These are phyloP conservation scores for Mesembrinibis cayennensis DNA, from an alignment of 2,113 vertebrate species.

Conservation along the genomic window DNA sequence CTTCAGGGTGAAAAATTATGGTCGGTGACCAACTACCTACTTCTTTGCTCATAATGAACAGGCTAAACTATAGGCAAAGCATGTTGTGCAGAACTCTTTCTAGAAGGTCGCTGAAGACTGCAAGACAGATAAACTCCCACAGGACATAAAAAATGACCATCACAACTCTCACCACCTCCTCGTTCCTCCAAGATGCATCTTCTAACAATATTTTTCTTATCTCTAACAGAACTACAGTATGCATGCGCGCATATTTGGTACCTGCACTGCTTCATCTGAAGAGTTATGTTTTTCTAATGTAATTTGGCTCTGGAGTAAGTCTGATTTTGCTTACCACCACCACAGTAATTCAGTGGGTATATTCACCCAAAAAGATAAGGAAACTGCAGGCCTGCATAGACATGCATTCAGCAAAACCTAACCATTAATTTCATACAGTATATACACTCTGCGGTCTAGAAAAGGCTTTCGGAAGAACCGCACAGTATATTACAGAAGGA, in stretches of 20 bases:
- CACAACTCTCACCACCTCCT: not conserved
- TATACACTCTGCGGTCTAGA: rapidly evolving
- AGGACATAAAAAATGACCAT: not conserved
- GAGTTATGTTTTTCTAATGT: not conserved
- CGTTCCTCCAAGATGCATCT: not conserved
- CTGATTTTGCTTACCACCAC: not conserved
- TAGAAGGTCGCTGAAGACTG: not conserved
- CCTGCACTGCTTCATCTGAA: not conserved
- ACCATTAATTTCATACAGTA: rapidly evolving
- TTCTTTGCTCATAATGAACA: not conserved
- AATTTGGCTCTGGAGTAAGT: not conserved
- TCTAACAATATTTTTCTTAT: not conserved
- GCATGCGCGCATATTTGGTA: rapidly evolving
- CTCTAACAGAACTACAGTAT: not conserved
- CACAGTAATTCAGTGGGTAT: not conserved
- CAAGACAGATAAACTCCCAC: not conserved
- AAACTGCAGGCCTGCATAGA: not conserved
- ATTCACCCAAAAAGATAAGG: not conserved
- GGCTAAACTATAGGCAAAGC: not conserved
- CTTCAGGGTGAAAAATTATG: not conserved
- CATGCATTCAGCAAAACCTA: no score
- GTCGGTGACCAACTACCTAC: not conserved
- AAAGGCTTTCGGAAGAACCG: not conserved
- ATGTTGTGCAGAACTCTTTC: not conserved
- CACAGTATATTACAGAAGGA: not conserved